Evolutionary conservation across 2,888 invertebrate genomes (phyloP), one percentile per base, ranked within the genome.

Genomic region (Hybos culiciformis): DNA sequence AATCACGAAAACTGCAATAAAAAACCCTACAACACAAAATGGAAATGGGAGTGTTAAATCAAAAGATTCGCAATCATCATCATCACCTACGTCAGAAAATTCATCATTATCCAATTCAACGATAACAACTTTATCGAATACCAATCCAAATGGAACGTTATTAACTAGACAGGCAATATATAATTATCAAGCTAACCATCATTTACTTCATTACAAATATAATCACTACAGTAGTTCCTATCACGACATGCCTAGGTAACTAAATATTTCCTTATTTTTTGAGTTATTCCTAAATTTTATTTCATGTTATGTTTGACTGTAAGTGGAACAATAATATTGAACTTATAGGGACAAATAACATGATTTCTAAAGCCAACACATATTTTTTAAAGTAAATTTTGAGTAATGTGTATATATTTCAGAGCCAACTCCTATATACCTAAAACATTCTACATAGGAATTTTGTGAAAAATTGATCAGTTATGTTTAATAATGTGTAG

Each of bases 141-240:
- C 57, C 0, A 50, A 59, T 7, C n/a, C n/a, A n/a, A n/a, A n/a
- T 58, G 66, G 76, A 45, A 73, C 74, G 1, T 58, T 76, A 46
- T 69, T 77, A 50, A 77, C 77, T 2, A 66, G 75, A 15, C 77
- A 77, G 53, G 73, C 77, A 1, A 57, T 77, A 33, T 72, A 75
- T 53, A 75, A 83, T 52, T 94, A 94, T 64, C 82, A 83, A 5
- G 80, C 83, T 46, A 83, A 86, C 59, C 91, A 91, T 82, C 83
- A 85, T 68, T 74, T 90, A 48, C 79, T 96, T 48, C 83, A 87
- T 62, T 94, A 86, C 66, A 94, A 93, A 66, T 94, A 93, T 62
- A 80, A 75, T 58, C 78, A 77, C 37, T 96, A 92, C 62, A 83
- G 90, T 14, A 88, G 88, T 44, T 80, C 80, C 51, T 93, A 87